Percentiles rank a stretch among this genome's conserved stretches.
These are phyloP conservation scores for Brachymystax lenok DNA, from an alignment of 2,797 vertebrate genomes.

Conservation along the genomic window DNA sequence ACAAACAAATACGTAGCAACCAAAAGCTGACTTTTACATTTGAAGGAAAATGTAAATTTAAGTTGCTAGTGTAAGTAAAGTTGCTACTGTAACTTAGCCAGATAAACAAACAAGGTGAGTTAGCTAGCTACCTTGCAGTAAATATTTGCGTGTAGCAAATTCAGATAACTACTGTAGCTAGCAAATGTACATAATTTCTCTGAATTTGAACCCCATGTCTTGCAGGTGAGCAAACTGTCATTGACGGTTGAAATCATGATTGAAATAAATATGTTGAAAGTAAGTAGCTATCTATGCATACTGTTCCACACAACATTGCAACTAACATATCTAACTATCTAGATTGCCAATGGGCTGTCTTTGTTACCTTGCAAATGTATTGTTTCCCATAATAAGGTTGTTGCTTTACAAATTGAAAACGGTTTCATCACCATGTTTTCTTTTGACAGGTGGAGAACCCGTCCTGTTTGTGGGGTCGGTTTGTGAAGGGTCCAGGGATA, in stretches of 20 bases:
- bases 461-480: conserved; percentile 70
- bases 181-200: background rate
- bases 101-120: background rate
- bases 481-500: conserved; percentile 26
- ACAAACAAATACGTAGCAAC: background rate
- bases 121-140: background rate
- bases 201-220: background rate
- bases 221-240: background rate
- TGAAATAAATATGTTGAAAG: conserved; percentile 67
- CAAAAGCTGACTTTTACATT: background rate
- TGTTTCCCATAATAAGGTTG: background rate
- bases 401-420: background rate
- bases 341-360: too few species aligned
- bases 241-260: conserved; percentile 39
- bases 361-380: background rate
- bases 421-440: background rate
- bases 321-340: too few species aligned
- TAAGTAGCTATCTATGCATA: conserved; percentile 12
- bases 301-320: too few species aligned
- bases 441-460: conserved; percentile 69
- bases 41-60: background rate
- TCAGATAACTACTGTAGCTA: background rate
- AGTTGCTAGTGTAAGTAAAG: too few species aligned
- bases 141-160: background rate
- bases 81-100: too few species aligned